Base-by-base conservation (phyloP, 2,888 invertebrate species). In the Epinotia demarniana region DNA sequence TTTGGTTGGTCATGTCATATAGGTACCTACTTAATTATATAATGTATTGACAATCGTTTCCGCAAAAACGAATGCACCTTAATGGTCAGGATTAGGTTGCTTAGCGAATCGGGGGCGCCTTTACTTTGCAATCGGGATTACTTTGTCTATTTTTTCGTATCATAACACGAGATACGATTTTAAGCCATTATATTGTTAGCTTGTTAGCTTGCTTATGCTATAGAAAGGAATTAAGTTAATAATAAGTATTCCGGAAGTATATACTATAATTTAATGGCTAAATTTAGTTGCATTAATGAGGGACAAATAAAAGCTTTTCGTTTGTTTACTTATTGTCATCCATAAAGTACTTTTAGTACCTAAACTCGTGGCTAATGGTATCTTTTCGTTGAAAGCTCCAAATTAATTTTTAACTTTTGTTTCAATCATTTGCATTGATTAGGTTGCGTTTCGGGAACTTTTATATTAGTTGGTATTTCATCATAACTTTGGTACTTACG, bases 321-420 rank as follows among this genome's bases (percentile, higher is more conserved):
- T 3, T 60, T 72, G 60, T 66, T 72, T 60, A 60, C 66, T 72
- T 72, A 72, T 66, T 18, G 27, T 64, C 66, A 66, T 66, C 62
- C 49, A 66, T 66, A 72, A 72, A 49, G 58, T 72, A 60, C 58
- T 66, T 60, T 72, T 60, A 66, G 66, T 72, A n/a, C n/a, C n/a
- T n/a, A 72, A 60, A 66, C 49, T 66, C 49, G 72, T 57, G 57
- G 57, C 68, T 69, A 69, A 69, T 69, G 58, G 58, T 49, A 60
- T 72, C 46, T 72, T 72, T 72, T 16, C 68, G 49, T 60, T 72
- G 33, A 60, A 73, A 73, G 67, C 67, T 61, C 46, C 67, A 53
- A 67, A 66, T 73, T 61, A 53, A 73, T 73, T 67, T 60, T 61
- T 13, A 73, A 73, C 66, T 73, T 73, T 67, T 73, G 73, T 67